Percentiles rank a stretch among this genome's conserved stretches.
Conservation (phyloP, 2,797 vertebrate species). For the Danio aesculapii region DNA sequence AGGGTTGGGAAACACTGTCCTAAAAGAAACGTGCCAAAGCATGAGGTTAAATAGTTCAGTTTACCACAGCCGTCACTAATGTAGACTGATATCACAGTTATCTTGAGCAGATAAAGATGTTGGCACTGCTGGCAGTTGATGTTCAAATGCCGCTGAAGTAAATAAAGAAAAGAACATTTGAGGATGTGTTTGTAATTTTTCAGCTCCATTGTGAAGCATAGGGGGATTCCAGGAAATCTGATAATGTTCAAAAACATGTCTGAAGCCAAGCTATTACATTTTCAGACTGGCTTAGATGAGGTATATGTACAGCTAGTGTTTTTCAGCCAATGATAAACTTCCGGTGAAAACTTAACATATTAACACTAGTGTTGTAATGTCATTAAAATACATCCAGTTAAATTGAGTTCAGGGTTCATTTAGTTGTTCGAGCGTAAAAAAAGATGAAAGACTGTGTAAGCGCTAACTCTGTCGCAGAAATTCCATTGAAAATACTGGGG, state of each 20-base stretch:
- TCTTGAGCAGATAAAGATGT: background rate
- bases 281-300: background rate
- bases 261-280: background rate
- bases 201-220: background rate
- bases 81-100: background rate
- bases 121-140: background rate
- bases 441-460: too few species aligned
- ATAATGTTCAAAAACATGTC: background rate
- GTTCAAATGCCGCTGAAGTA: background rate
- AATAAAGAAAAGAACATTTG: background rate
- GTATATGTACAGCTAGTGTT: too few species aligned
- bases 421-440: too few species aligned
- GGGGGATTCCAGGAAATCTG: background rate
- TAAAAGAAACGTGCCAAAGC: background rate
- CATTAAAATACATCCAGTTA: too few species aligned
- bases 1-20: background rate
- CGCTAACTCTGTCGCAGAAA: too few species aligned
- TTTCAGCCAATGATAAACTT: too few species aligned
- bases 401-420: too few species aligned
- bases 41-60: conserved; percentile 5
- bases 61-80: background rate
- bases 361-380: too few species aligned
- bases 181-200: background rate
- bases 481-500: too few species aligned
- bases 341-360: too few species aligned